Conservation (phyloP, 2,113 vertebrate genomes). For the Corydoras maculifer region DNA sequence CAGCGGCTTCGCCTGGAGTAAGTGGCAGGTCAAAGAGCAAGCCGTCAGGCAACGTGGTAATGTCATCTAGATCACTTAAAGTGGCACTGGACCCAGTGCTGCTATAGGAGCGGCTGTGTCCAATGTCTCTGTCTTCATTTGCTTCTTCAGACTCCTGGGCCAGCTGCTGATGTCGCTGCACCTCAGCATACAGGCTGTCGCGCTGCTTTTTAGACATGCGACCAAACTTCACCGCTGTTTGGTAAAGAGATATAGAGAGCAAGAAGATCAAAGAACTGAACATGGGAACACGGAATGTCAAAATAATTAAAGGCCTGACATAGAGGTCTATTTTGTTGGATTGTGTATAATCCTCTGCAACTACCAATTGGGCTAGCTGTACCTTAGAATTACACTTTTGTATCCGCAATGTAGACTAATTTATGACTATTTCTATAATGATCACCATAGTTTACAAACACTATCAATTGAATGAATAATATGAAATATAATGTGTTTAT, state of each 20-base stretch:
- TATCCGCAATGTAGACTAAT: too few relatives aligned
- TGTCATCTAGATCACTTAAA: constrained; percentile 78
- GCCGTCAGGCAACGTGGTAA: constrained; percentile 71
- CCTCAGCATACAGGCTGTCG: constrained; percentile 85
- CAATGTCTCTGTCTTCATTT: constrained; percentile 50
- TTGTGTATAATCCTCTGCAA: too few relatives aligned
- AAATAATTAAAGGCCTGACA: neutral
- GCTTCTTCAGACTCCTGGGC: constrained; percentile 60
- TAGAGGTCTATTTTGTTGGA: neutral
- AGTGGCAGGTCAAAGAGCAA: constrained; percentile 82
- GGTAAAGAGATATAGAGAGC: neutral
- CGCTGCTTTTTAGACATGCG: constrained; percentile 92
- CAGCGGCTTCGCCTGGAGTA: constrained; percentile 68
- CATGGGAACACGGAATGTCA: neutral
- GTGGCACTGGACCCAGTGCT: constrained; percentile 65
- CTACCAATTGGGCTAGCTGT: too few relatives aligned
- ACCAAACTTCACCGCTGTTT: constrained; percentile 83
- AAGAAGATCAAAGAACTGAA: neutral
- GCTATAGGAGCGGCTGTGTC: constrained; percentile 62
- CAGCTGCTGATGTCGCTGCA: constrained; percentile 82
- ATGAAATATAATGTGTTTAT: too few relatives aligned
- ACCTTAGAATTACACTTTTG: too few relatives aligned
- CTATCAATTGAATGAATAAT: too few relatives aligned
- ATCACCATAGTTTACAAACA: too few relatives aligned
- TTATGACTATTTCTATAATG: too few relatives aligned